phyloP scores from a whole-genome alignment of 2,113 vertebrate genomes.

The Bambusicola thoracicus region DNA sequence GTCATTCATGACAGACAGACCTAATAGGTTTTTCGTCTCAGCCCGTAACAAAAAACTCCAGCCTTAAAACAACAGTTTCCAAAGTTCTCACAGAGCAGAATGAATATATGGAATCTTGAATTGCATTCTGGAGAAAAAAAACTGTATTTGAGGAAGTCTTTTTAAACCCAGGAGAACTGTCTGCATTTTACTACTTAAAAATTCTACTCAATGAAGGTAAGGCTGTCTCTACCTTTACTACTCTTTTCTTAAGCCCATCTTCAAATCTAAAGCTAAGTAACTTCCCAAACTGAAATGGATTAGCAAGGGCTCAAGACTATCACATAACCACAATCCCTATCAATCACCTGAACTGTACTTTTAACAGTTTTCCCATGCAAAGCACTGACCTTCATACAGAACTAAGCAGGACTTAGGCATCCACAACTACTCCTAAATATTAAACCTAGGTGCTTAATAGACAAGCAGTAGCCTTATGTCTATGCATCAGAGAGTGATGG shows the following conservation, averaged over 20 bases:
- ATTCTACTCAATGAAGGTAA: background rate
- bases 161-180: background rate
- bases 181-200: background rate
- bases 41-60: background rate
- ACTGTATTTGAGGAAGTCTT: background rate
- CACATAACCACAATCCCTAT: background rate
- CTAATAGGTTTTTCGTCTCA: background rate
- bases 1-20: background rate
- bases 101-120: background rate
- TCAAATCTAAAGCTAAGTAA: background rate
- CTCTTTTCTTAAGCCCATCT: background rate
- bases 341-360: background rate
- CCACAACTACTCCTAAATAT: background rate
- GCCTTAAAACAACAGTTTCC: background rate
- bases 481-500: rapidly evolving
- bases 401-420: background rate
- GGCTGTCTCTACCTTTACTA: background rate
- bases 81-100: background rate
- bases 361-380: background rate
- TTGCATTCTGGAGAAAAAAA: background rate
- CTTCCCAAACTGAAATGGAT: background rate
- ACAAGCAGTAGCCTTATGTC: background rate
- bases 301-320: background rate
- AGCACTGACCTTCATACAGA: background rate
- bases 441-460: background rate